These are phyloP conservation scores for Chromis chromis DNA, from an alignment of 2,797 vertebrate species.

Conservation along the genomic window DNA sequence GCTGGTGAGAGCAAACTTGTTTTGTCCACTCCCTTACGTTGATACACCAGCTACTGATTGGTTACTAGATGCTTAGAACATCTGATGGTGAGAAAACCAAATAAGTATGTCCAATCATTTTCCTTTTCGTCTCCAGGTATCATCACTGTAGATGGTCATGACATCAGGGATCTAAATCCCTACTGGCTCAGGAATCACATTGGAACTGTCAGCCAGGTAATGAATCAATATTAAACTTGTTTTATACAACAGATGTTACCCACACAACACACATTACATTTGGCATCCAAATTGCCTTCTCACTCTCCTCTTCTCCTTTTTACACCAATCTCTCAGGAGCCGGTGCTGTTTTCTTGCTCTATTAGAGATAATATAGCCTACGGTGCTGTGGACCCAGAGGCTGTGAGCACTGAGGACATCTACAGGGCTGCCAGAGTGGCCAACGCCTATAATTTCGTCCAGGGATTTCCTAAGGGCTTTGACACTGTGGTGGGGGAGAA, in stretches of 20 bases:
- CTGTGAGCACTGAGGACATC: constrained; percentile 88
- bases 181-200: constrained; percentile 93
- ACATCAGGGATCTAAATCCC: constrained; percentile 92
- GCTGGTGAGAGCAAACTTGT: constrained; percentile 49
- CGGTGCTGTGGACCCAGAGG: constrained; percentile 85
- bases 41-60: background rate
- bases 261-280: background rate
- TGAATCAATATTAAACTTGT: background rate
- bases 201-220: constrained; percentile 97
- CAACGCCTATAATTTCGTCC: constrained; percentile 92
- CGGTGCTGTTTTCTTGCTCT: constrained; percentile 95
- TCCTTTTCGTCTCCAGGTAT: constrained; percentile 79
- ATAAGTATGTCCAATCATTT: background rate
- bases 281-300: background rate
- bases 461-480: constrained; percentile 90
- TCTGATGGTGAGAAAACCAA: background rate
- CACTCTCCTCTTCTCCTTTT: background rate
- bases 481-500: constrained; percentile 96
- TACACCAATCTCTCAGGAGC: constrained; percentile 85
- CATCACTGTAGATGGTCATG: constrained; percentile 89
- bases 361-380: constrained; percentile 97
- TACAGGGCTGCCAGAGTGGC: constrained; percentile 89
- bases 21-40: background rate
- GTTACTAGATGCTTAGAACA: background rate
- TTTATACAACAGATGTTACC: background rate